A percentile compares a stretch with the other conserved stretches of the same genome.
phyloP scores from a whole-genome alignment of 2,113 vertebrate species.

The Cairina moschata region DNA sequence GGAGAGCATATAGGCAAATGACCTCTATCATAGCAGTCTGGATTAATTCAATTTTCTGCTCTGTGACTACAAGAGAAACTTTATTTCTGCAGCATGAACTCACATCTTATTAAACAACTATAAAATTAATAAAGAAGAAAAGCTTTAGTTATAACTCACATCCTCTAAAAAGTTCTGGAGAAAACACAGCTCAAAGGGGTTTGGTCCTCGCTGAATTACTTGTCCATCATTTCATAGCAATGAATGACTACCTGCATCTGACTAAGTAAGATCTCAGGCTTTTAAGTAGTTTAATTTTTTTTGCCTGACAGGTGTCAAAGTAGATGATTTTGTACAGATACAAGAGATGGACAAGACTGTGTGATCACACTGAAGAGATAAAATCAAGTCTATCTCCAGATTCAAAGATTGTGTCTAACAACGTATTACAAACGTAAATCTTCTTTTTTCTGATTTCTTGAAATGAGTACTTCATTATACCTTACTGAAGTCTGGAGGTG shows the following conservation, averaged over 20 bases:
- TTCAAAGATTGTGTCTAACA: background rate
- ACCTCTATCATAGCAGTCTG: background rate
- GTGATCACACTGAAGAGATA: background rate
- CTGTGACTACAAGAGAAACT: background rate
- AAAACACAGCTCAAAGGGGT: background rate
- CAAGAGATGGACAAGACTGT: background rate
- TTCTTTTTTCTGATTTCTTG: background rate
- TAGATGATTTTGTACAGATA: background rate
- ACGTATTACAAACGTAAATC: background rate
- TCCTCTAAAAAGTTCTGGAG: background rate
- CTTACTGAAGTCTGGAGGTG: conserved; percentile 92
- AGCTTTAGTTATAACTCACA: background rate
- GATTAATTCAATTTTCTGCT: background rate
- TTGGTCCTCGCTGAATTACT: background rate
- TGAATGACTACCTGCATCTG: background rate
- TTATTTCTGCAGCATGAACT: background rate
- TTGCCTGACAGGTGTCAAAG: background rate
- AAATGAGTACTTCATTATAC: conserved; percentile 68
- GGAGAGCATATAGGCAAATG: background rate
- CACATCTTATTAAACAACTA: background rate
- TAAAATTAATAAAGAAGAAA: background rate
- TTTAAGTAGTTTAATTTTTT: background rate
- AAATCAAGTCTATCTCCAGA: background rate
- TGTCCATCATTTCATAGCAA: background rate
- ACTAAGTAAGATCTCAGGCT: background rate